A percentile compares a stretch with the other conserved stretches of the same genome.
phyloP scores from a whole-genome alignment of 2,888 invertebrate species.

The Agonopterix subpropinquella region DNA sequence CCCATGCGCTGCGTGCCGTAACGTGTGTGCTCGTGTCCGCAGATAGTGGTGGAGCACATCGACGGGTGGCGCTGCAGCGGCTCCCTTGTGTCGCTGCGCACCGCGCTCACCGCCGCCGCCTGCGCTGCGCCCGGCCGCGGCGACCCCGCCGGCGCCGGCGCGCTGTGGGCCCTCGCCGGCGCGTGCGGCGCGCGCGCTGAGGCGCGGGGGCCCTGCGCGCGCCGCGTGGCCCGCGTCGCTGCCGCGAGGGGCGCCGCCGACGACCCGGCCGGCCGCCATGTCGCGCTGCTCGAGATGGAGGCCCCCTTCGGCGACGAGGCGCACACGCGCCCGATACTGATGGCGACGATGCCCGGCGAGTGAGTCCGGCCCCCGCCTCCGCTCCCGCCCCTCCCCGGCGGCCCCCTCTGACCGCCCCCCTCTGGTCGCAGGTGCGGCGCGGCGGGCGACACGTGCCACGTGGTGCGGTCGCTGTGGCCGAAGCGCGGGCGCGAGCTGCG shows the following conservation, averaged over 20 bases:
- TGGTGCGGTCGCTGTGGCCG: slow-evolving; percentile 21
- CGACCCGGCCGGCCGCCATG: slow-evolving; percentile 18
- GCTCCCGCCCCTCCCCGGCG: slow-evolving; percentile 9
- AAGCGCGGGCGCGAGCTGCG: slow-evolving; percentile 22
- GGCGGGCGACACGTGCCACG: slow-evolving; percentile 20
- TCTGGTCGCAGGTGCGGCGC: slow-evolving; percentile 27
- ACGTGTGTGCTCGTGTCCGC: not conserved
- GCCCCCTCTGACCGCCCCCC: slow-evolving; percentile 36
- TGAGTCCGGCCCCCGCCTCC: slow-evolving; percentile 16
- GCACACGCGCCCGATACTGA: slow-evolving; percentile 37
- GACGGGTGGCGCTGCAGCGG: slow-evolving; percentile 20
- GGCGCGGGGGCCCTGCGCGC: slow-evolving; percentile 9
- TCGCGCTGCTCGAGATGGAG: slow-evolving; percentile 50
- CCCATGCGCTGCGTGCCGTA: not conserved
- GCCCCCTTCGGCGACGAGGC: slow-evolving; percentile 32
- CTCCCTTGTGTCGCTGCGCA: slow-evolving; percentile 36
- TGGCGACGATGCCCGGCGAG: slow-evolving; percentile 17
- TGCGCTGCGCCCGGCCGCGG: slow-evolving; percentile 21
- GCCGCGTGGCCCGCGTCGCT: slow-evolving; percentile 18
- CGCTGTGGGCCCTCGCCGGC: slow-evolving; percentile 3
- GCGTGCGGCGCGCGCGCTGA: slow-evolving; percentile 21
- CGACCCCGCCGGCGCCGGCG: not conserved
- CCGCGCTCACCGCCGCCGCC: slow-evolving; percentile 37
- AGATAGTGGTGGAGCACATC: slow-evolving; percentile 37
- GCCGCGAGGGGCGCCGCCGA: slow-evolving; percentile 2